These are phyloP conservation scores for Chelonus formosanus DNA, from an alignment of 2,888 invertebrate species.

Conservation along the genomic window DNA sequence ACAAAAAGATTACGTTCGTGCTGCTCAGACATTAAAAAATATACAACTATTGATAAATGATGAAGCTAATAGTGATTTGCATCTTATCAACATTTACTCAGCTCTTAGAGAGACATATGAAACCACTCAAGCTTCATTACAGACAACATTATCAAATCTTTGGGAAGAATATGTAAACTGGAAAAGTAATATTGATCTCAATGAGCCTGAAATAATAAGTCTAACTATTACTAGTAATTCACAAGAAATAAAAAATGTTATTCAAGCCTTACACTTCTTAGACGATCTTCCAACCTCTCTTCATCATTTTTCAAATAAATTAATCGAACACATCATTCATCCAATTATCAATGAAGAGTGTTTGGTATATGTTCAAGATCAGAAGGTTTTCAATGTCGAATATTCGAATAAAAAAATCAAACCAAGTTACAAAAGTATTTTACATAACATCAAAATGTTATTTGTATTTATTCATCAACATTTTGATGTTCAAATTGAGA, in stretches of 20 bases:
- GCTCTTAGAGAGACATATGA: constrained; percentile 66
- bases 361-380: constrained; percentile 64
- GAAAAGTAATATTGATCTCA: constrained; percentile 51
- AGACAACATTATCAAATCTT: constrained; percentile 65
- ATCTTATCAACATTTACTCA: constrained; percentile 67
- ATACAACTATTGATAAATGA: constrained; percentile 65
- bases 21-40: constrained; percentile 68
- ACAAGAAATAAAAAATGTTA: constrained; percentile 59
- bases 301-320: constrained; percentile 69
- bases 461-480: constrained; percentile 70
- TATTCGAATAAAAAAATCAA: constrained; percentile 58
- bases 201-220: constrained; percentile 24
- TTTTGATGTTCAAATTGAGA: constrained; percentile 67
- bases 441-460: constrained; percentile 69
- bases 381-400: constrained; percentile 63
- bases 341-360: constrained; percentile 68
- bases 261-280: constrained; percentile 61
- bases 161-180: constrained; percentile 68
- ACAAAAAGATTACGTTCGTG: constrained; percentile 61
- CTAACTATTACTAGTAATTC: constrained; percentile 47
- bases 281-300: constrained; percentile 67
- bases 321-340: constrained; percentile 70
- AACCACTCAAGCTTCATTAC: constrained; percentile 65
- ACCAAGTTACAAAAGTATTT: constrained; percentile 68
- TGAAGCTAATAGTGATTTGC: constrained; percentile 66